Evolutionary conservation across 2,797 vertebrate species (phyloP).

Genomic region (Clarias laeviceps): DNA sequence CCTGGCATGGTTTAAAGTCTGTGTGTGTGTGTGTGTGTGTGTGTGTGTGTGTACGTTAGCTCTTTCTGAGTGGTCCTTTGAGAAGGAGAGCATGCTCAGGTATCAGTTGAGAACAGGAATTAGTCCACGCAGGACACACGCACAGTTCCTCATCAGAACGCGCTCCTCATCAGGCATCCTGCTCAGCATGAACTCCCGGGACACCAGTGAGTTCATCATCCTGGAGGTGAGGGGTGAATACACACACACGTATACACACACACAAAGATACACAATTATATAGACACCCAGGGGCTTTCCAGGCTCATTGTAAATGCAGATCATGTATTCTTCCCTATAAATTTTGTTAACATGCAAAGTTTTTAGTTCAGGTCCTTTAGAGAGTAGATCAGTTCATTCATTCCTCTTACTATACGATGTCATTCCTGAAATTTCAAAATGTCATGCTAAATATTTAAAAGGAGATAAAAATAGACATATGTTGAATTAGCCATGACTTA

Average conservation of each 20-base stretch:
- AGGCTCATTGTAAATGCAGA: neutral
- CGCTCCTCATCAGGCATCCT: slow-evolving; percentile 74
- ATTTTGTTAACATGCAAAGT: neutral
- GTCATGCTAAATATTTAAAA: too few relatives aligned
- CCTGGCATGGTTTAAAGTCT: neutral
- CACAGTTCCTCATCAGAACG: slow-evolving; percentile 83
- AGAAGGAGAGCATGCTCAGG: slow-evolving; percentile 74
- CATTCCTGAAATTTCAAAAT: neutral
- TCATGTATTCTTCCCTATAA: neutral
- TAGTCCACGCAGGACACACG: slow-evolving; percentile 69
- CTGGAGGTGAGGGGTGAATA: slow-evolving; percentile 77
- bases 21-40: slow-evolving; percentile 7
- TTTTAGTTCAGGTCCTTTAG: neutral
- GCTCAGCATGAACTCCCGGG: slow-evolving; percentile 77
- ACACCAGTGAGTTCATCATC: slow-evolving; percentile 69
- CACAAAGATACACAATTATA: neutral
- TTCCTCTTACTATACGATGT: neutral
- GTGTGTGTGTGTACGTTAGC: slow-evolving; percentile 62
- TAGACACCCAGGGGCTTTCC: neutral
- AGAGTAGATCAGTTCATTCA: neutral
- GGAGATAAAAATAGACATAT: neutral
- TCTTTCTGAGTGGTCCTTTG: slow-evolving; percentile 85
- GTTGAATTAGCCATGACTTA: neutral
- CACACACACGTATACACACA: too few relatives aligned
- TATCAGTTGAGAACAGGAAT: slow-evolving; percentile 75